Evolutionary conservation across 2,113 vertebrate species (phyloP).

Genomic region (Drymodes brunneopygia): DNA sequence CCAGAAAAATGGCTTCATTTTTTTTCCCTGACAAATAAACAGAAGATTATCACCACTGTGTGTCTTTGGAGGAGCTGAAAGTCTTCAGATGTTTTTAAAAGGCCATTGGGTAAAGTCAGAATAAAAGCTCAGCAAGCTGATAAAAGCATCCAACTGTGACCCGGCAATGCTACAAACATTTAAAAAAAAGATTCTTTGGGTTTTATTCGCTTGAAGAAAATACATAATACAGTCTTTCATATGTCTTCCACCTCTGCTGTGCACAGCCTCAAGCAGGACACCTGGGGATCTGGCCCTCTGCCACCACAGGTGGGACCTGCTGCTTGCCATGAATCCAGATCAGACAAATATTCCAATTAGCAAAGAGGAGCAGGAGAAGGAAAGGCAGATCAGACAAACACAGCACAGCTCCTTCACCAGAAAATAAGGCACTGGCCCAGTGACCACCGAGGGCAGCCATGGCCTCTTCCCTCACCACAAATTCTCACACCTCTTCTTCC

Average conservation of each 20-base stretch:
- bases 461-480: not conserved
- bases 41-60: not conserved
- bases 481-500: not conserved
- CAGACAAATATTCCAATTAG: not conserved
- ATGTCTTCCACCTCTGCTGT: not conserved
- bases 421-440: not conserved
- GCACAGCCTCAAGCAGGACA: not conserved
- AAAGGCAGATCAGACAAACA: not conserved
- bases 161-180: not conserved
- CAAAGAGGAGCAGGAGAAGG: not conserved
- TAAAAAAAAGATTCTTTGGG: not conserved
- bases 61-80: not conserved
- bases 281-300: not conserved
- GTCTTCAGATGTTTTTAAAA: constrained; percentile 45
- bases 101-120: constrained; percentile 8
- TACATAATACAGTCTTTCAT: not conserved
- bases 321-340: not conserved
- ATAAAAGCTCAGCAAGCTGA: constrained; percentile 36
- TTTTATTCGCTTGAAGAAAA: constrained; percentile 1
- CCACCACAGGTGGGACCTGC: not conserved
- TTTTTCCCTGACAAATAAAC: constrained; percentile 4
- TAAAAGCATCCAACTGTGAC: constrained; percentile 41
- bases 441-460: not conserved
- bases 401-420: not conserved
- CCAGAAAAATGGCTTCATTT: constrained; percentile 5